These are phyloP conservation scores for Amphipoea oculea DNA, from an alignment of 2,888 invertebrate species.

Conservation along the genomic window DNA sequence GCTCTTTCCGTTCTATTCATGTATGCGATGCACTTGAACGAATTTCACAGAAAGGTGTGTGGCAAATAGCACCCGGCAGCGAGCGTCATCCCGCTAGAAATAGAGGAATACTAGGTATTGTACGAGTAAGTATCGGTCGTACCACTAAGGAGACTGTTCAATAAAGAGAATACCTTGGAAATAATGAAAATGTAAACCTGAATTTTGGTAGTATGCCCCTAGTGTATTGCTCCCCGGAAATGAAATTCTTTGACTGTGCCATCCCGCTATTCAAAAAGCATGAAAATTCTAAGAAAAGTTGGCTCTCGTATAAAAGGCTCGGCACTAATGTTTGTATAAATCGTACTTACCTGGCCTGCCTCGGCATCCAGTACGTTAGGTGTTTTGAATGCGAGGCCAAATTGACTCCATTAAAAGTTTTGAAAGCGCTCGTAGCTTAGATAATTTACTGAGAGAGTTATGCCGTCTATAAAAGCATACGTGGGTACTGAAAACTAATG, in stretches of 20 bases:
- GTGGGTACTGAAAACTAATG: conserved; percentile 84
- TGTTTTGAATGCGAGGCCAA: conserved; percentile 89
- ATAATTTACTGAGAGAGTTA: conserved; percentile 89
- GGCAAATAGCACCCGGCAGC: conserved; percentile 67
- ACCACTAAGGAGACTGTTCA: conserved; percentile 51
- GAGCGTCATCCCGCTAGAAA: conserved; percentile 63
- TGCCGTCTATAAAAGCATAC: conserved; percentile 85
- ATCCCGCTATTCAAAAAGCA: conserved; percentile 65
- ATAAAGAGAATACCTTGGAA: conserved; percentile 49
- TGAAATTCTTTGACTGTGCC: conserved; percentile 66
- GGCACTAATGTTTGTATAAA: conserved; percentile 84
- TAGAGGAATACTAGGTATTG: conserved; percentile 58
- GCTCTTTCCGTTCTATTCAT: conserved; percentile 71
- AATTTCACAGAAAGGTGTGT: conserved; percentile 71
- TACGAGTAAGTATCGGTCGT: conserved; percentile 55
- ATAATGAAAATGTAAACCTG: conserved; percentile 66
- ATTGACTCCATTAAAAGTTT: conserved; percentile 90
- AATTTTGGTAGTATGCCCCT: conserved; percentile 52
- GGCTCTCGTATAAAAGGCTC: conserved; percentile 73
- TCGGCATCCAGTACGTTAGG: conserved; percentile 78
- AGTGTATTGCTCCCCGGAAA: conserved; percentile 57
- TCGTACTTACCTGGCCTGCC: conserved; percentile 81
- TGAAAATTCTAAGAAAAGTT: conserved; percentile 73
- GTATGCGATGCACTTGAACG: conserved; percentile 72
- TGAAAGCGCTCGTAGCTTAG: conserved; percentile 89